These are phyloP conservation scores for Drosophila persimilis DNA, from an alignment of 1,140 invertebrate species.

Conservation along the genomic window DNA sequence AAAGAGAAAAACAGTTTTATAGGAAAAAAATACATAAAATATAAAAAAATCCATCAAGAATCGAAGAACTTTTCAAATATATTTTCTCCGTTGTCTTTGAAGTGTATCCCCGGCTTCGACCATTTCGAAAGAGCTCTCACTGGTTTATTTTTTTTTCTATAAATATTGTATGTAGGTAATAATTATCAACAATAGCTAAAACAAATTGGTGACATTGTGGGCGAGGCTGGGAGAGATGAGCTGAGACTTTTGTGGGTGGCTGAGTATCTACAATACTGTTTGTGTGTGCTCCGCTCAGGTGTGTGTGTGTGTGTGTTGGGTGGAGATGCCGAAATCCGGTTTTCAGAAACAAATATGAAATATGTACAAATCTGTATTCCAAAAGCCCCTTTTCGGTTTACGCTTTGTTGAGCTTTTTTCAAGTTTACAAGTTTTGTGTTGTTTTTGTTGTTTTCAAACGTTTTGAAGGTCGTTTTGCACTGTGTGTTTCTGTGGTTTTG, in stretches of 20 bases:
- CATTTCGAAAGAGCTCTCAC: no score
- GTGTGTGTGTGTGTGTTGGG: conserved; percentile 1
- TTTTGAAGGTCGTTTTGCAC: conserved; percentile 53
- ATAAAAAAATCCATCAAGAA: no score
- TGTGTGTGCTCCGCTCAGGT: conserved; percentile 1
- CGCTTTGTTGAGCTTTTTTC: conserved; percentile 50
- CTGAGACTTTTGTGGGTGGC: conserved; percentile 8
- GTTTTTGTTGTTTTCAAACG: conserved; percentile 21
- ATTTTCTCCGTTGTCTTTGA: no score
- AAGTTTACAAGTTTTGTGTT: conserved; percentile 36
- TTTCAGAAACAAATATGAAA: conserved; percentile 31
- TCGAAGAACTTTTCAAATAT: no score
- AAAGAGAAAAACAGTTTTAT: no score
- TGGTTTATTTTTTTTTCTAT: no score
- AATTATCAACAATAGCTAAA: conserved; percentile 20
- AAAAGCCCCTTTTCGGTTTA: conserved; percentile 31
- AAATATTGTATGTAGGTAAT: background rate
- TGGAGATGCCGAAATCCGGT: conserved; percentile 36
- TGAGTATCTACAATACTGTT: background rate
- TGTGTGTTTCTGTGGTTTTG: conserved; percentile 40
- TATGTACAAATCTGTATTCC: conserved; percentile 11
- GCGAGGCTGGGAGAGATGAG: conserved; percentile 13
- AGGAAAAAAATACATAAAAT: no score
- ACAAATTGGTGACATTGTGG: conserved; percentile 20
- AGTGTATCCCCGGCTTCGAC: no score